Evolutionary conservation across 2,113 vertebrate genomes (phyloP).

Genomic region (Myiozetetes cayanensis): DNA sequence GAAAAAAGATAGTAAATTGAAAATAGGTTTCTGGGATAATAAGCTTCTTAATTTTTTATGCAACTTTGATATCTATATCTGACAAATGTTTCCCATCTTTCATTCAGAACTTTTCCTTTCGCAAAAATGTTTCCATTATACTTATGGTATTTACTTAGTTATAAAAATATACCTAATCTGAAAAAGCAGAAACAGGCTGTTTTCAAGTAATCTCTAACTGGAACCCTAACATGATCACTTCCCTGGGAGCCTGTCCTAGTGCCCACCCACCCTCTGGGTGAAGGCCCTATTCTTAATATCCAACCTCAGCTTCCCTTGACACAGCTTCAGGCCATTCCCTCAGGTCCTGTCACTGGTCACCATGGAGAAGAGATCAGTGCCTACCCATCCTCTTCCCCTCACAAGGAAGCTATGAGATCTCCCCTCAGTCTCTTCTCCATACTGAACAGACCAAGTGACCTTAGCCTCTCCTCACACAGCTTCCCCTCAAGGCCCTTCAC

Average conservation of each 20-base stretch:
- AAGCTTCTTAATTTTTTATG: background rate
- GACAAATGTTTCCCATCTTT: background rate
- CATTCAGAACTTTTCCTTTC: background rate
- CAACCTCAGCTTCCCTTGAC: background rate
- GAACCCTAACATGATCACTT: background rate
- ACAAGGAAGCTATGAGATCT: background rate
- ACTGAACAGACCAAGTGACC: background rate
- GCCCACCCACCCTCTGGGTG: background rate
- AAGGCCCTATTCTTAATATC: background rate
- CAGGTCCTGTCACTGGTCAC: background rate
- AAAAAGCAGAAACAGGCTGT: background rate
- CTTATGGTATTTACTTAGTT: background rate
- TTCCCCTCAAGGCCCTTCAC: background rate
- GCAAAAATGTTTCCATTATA: background rate
- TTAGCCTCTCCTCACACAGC: background rate
- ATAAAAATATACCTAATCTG: background rate
- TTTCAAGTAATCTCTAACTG: background rate
- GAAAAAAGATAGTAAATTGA: background rate
- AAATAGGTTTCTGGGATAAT: background rate
- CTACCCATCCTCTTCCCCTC: background rate
- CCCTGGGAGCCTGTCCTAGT: background rate
- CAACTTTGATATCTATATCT: background rate
- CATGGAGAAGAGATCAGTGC: background rate
- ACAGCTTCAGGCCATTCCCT: background rate
- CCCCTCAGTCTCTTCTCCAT: background rate